Evolutionary conservation across 2,888 invertebrate species (phyloP).

Genomic region (Smittia aterrima): DNA sequence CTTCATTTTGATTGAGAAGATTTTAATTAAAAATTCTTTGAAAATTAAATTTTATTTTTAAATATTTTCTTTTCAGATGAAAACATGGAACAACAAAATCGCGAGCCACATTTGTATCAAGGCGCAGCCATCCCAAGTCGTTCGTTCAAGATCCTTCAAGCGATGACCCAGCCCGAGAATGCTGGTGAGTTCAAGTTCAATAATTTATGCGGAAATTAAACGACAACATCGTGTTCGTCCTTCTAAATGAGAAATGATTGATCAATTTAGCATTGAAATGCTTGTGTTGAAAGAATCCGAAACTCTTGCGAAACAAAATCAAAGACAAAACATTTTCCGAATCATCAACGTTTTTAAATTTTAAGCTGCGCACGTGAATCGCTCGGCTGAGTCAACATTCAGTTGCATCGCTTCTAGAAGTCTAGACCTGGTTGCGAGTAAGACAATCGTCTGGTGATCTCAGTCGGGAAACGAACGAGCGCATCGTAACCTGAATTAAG

Average conservation of each 20-base stretch:
- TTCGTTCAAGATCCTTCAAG: constrained; percentile 76
- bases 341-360: background rate
- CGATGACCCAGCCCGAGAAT: constrained; percentile 70
- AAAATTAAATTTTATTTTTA: no score
- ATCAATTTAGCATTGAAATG: constrained; percentile 33
- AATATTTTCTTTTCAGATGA: constrained; percentile 48
- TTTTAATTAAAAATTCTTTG: no score
- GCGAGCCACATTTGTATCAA: constrained; percentile 69
- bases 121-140: constrained; percentile 78
- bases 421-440: constrained; percentile 29
- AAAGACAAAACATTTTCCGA: background rate
- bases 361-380: background rate
- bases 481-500: background rate
- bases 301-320: constrained; percentile 15
- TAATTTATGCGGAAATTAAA: background rate
- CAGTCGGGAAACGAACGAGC: background rate
- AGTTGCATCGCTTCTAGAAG: constrained; percentile 33
- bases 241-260: constrained; percentile 16
- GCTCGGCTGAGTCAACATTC: background rate
- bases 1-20: no score
- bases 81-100: constrained; percentile 59
- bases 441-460: constrained; percentile 12
- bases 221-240: background rate
- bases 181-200: constrained; percentile 57
- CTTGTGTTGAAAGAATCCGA: constrained; percentile 41